A percentile compares a stretch with the other conserved stretches of the same genome.
phyloP scores from a whole-genome alignment of 2,113 vertebrate species.

The Labrus mixtus region DNA sequence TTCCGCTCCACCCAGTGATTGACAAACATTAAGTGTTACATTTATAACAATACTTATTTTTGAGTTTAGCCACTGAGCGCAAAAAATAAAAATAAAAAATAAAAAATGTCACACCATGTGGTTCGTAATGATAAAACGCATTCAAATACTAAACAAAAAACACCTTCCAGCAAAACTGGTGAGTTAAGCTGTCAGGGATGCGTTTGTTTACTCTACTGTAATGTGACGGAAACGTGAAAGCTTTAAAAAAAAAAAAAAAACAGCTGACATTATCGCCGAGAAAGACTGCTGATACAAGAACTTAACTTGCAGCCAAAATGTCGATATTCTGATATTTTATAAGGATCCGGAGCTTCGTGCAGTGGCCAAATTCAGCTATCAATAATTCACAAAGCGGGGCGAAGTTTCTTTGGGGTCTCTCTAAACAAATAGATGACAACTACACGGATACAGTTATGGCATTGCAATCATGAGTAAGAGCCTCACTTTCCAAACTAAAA shows the following conservation, averaged over 20 bases:
- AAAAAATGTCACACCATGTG: neutral
- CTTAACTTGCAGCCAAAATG: neutral
- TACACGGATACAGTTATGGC: neutral
- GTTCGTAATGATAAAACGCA: neutral
- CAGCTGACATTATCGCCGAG: neutral
- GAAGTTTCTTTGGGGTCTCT: neutral
- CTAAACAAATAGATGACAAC: too few species aligned
- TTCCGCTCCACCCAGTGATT: slow-evolving; percentile 38
- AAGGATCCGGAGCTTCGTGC: too few species aligned
- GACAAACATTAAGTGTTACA: slow-evolving; percentile 35
- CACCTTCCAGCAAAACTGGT: neutral
- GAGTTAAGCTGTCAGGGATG: slow-evolving; percentile 34
- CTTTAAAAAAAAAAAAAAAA: neutral
- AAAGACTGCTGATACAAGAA: neutral
- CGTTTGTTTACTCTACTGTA: slow-evolving; percentile 78
- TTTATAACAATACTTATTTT: neutral
- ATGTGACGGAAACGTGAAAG: slow-evolving; percentile 46
- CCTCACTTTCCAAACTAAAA: neutral
- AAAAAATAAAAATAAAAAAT: neutral
- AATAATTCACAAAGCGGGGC: neutral
- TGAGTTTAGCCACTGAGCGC: neutral
- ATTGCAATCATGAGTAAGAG: neutral
- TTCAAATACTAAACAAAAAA: slow-evolving; percentile 15
- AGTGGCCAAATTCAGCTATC: slow-evolving; percentile 9
- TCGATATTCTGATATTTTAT: neutral